These are phyloP conservation scores for Manis pentadactyla DNA, from an alignment of 2,797 vertebrate genomes.

Conservation along the genomic window DNA sequence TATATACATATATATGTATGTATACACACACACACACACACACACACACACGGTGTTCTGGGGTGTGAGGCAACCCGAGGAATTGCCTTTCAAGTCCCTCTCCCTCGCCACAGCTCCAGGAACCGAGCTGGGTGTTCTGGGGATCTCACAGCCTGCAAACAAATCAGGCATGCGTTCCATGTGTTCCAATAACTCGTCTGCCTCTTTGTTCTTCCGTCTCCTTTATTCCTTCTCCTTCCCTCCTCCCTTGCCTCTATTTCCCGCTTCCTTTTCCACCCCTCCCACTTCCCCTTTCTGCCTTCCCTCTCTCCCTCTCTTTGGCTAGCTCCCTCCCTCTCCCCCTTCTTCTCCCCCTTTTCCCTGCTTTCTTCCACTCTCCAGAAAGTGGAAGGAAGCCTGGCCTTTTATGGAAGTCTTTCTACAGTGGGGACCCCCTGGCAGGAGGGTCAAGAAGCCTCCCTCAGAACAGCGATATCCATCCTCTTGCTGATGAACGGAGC, in stretches of 20 bases:
- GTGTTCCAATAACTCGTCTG: background rate
- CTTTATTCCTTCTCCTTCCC: background rate
- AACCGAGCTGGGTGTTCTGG: background rate
- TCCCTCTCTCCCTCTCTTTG: background rate
- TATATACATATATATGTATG: too few relatives aligned
- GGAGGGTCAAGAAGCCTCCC: background rate
- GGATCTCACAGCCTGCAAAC: background rate
- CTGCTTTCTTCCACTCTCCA: background rate
- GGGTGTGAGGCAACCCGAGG: too few relatives aligned
- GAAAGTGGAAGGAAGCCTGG: background rate
- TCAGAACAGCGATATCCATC: background rate
- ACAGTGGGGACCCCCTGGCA: background rate
- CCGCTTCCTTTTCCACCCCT: background rate
- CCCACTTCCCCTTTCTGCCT: background rate
- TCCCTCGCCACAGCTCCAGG: too few relatives aligned
- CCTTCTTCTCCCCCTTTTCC: background rate
- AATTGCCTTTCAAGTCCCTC: too few relatives aligned
- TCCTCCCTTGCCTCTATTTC: background rate
- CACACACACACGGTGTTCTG: too few relatives aligned
- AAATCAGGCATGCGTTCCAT: fast-evolving
- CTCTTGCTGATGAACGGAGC: background rate
- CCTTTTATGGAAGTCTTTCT: background rate
- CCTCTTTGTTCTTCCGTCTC: background rate
- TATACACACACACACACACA: too few relatives aligned
- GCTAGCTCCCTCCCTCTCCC: too few relatives aligned